These are phyloP conservation scores for Bombus impatiens DNA, from an alignment of 1,140 invertebrate genomes.

Conservation along the genomic window DNA sequence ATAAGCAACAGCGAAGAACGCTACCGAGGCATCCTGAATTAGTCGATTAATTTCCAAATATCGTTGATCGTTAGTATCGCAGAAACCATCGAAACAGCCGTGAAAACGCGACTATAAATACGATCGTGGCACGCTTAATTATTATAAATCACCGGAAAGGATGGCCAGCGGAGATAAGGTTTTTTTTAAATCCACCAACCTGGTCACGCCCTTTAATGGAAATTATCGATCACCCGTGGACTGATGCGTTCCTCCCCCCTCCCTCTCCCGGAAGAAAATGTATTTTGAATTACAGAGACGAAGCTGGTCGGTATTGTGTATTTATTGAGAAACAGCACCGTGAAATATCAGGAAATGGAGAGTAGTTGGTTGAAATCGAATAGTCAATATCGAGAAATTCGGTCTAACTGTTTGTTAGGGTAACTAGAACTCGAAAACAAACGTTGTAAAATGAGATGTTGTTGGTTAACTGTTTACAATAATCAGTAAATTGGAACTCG, in stretches of 20 bases:
- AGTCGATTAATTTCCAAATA: slow-evolving; percentile 21
- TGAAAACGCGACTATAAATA: slow-evolving; percentile 17
- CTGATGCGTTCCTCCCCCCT: background rate
- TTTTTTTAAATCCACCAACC: slow-evolving; percentile 8
- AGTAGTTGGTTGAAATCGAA: background rate
- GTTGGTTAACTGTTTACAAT: background rate
- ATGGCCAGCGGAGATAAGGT: background rate
- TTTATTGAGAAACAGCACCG: background rate
- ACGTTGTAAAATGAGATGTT: background rate
- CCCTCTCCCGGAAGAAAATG: background rate
- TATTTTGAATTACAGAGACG: background rate
- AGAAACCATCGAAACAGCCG: background rate
- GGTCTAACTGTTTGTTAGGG: background rate
- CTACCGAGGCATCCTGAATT: background rate
- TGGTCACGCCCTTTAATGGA: background rate
- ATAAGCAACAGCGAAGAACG: background rate
- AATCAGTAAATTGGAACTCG: too few species aligned
- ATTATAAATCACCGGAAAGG: slow-evolving; percentile 33
- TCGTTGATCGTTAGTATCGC: background rate
- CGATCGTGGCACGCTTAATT: slow-evolving; percentile 12
- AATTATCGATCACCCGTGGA: slow-evolving; percentile 14
- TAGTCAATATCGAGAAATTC: background rate
- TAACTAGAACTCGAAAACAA: background rate
- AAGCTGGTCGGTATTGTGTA: background rate
- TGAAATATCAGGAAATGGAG: background rate